Evolutionary conservation across 2,113 vertebrate genomes (phyloP).

Genomic region (Antechinus flavipes): DNA sequence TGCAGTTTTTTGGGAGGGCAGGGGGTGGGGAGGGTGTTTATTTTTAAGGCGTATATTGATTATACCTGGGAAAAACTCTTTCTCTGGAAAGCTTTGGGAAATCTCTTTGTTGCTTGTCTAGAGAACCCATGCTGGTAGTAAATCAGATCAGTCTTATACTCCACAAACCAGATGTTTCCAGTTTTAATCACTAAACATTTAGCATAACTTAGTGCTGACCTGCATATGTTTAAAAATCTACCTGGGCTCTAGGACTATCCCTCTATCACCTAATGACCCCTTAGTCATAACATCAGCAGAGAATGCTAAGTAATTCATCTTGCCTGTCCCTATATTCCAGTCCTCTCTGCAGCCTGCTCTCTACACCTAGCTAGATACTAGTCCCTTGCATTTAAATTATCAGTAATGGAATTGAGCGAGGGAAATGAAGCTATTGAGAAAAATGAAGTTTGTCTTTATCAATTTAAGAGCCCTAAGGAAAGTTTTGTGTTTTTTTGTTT

Average conservation of each 20-base stretch:
- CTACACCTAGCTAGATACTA: neutral
- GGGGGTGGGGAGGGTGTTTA: neutral
- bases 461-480: neutral
- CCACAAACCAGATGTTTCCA: neutral
- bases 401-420: neutral
- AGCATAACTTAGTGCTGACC: neutral
- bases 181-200: constrained; percentile 36
- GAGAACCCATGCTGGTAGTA: neutral
- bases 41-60: neutral
- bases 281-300: neutral
- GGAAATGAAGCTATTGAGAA: neutral
- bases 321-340: neutral
- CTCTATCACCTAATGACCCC: neutral
- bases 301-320: neutral
- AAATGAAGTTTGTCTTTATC: neutral
- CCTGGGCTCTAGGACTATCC: neutral
- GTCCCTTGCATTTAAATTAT: neutral
- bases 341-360: neutral
- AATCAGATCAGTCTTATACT: constrained; percentile 7
- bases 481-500: neutral
- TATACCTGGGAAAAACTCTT: constrained; percentile 24
- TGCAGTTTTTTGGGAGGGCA: neutral
- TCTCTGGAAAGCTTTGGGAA: constrained; percentile 22
- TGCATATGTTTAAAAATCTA: constrained; percentile 19
- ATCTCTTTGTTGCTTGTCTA: constrained; percentile 12